phyloP scores from a whole-genome alignment of 2,797 vertebrate genomes.

The Rhincodon typus region DNA sequence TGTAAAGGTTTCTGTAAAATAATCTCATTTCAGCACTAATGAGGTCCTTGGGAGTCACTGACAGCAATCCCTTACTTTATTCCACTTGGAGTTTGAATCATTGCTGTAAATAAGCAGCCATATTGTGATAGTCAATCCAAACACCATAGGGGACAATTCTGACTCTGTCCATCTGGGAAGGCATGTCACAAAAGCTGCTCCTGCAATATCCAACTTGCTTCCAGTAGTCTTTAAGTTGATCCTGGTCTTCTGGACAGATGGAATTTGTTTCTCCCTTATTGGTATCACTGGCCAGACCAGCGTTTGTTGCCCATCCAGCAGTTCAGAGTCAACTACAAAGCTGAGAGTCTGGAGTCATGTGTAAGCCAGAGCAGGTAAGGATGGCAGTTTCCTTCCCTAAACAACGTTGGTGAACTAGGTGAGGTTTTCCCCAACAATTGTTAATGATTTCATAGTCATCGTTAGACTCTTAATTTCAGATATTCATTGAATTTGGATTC shows the following conservation, averaged over 20 bases:
- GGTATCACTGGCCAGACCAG: too few relatives aligned
- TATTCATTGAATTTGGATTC: too few relatives aligned
- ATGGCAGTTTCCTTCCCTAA: too few relatives aligned
- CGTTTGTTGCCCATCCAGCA: too few relatives aligned
- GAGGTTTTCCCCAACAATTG: too few relatives aligned
- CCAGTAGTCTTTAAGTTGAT: background rate
- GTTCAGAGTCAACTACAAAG: too few relatives aligned
- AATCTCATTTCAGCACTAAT: background rate
- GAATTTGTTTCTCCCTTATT: background rate
- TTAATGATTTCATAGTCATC: too few relatives aligned
- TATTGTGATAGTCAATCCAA: background rate
- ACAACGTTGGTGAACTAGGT: too few relatives aligned
- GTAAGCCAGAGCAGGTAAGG: too few relatives aligned
- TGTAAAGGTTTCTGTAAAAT: background rate
- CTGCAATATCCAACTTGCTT: background rate
- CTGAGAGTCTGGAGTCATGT: too few relatives aligned
- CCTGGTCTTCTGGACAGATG: background rate
- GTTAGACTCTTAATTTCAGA: too few relatives aligned
- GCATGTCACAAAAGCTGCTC: too few relatives aligned
- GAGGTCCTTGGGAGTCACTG: background rate
- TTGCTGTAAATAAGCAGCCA: background rate
- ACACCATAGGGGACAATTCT: background rate
- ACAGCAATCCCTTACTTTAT: background rate
- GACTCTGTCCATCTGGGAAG: background rate
- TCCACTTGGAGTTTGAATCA: background rate